Evolutionary conservation across 2,888 invertebrate species (phyloP), one percentile per base, ranked within the genome.

Genomic region (Acleris laterana): DNA sequence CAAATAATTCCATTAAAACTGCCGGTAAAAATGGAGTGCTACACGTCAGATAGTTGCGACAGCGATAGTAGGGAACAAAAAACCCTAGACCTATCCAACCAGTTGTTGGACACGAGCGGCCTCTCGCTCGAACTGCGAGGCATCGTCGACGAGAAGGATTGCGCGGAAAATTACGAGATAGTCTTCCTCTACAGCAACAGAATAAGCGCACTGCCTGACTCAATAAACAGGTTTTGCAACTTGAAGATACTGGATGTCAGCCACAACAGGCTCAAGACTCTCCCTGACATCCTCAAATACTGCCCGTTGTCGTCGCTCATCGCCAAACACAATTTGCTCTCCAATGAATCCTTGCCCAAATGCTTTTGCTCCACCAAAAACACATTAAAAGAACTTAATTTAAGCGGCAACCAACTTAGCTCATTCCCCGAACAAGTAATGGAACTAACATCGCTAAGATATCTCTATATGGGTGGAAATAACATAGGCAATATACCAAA

Each of bases 391-490:
- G 98, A 98, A 82, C 87, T 99, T n/a, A 99, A 99, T 91, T 93
- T 99, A 44, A 98, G 98, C 88, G 99, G 99, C 9, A 99, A 99
- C 87, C 93, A 94, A 69, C 89, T 99, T 62, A 95, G 94, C 32
- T 93, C 94, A 57, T 96, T 99, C 80, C 99, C 99, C 1, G 95
- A 96, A 76, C 98, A 98, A 90, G 91, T 99, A 62, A 93, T 98
- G 70, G 96, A 98, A 71, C 88, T 98, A 73, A 83, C 90, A 25
- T 94, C 94, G 60, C 93, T 99, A 53, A 96, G 95, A 84, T 97
- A 96, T 83, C 94, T 99, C 32, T 98, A 99, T 87, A 90, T 99
- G 74, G 99, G 99, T 46, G 97, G 96, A 44, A 99, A 99, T 90
- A 94, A 94, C 72, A 96, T 99, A 78, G 90, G 93, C 64, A 94